Evolutionary conservation across 2,888 invertebrate genomes (phyloP).

Genomic region (Hetaerina titia): DNA sequence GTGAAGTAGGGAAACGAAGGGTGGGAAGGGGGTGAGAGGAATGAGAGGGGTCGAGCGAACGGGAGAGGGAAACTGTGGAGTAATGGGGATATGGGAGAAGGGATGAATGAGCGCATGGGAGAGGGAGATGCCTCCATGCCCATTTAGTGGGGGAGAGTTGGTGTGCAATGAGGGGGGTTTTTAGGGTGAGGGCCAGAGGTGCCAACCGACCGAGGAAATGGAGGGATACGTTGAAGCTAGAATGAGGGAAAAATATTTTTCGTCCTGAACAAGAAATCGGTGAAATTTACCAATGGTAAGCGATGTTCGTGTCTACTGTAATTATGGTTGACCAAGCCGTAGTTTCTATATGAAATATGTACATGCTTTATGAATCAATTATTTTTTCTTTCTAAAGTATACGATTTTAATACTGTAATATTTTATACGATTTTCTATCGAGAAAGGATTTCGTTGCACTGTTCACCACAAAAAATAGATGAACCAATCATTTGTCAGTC

Average conservation of each 20-base stretch:
- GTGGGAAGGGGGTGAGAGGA: not conserved
- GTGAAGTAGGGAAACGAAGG: not conserved
- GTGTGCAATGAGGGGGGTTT: not conserved
- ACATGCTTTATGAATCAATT: too few relatives aligned
- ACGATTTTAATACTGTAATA: too few relatives aligned
- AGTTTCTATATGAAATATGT: too few relatives aligned
- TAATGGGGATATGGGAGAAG: slow-evolving; percentile 17
- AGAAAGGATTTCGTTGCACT: too few relatives aligned
- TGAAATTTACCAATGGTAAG: too few relatives aligned
- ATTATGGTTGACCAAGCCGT: too few relatives aligned
- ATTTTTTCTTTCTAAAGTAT: too few relatives aligned
- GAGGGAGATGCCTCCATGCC: not conserved
- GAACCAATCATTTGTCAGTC: too few relatives aligned
- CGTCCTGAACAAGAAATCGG: too few relatives aligned
- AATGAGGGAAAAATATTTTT: not conserved
- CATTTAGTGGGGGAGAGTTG: not conserved
- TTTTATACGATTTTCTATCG: too few relatives aligned
- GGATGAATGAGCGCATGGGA: not conserved
- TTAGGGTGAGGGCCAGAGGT: not conserved
- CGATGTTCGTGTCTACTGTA: too few relatives aligned
- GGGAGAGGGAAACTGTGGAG: not conserved
- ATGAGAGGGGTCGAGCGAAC: not conserved
- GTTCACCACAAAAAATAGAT: too few relatives aligned
- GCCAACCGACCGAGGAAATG: not conserved
- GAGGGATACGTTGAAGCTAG: not conserved